Base-by-base conservation (phyloP, 2,888 invertebrate species). In the Agrochola macilenta region DNA sequence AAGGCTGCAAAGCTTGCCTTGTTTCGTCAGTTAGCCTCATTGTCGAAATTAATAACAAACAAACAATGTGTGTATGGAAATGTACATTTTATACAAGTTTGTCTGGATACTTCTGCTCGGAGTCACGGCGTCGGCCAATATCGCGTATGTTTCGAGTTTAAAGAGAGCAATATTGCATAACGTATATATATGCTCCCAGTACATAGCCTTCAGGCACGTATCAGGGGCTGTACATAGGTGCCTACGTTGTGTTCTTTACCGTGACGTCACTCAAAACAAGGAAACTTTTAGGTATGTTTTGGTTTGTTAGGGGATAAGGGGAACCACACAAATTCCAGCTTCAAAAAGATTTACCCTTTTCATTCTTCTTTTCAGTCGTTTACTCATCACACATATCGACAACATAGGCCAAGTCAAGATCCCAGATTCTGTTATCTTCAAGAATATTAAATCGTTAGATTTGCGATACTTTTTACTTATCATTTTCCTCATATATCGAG, bases 11-110 rank as follows among this genome's bases (percentile, higher is more conserved):
- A 66, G 70, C 63, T 66, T 61, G 49, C 74, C 65, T 74, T 69
- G 74, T 58, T 79, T n/a, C 74, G 9, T 74, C 69, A 74, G 74
- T 79, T 83, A 83, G 39, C n/a, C 71, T 63, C 81, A 63, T 76
- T 76, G 87, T 72, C 12, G 72, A 81, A 87, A 85, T 85, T 84
- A 85, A 85, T 84, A 85, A 70, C 81, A 87, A 78, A 84, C 81
- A 81, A 57, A 69, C 81, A 84, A 54, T 23, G 35, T 60, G 9
- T 70, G 54, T 81, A 64, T 73, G 70, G 23, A 76, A 81, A 74
- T 63, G 60, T 70, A 43, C 30, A 66, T 82, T 78, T 61, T 49
- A 49, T 70, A 60, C 23, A 49, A 71, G 65, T 72, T 74, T 14
- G 14, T n/a, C 57, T 26, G 61, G 23, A 70, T 82, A 23, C 43